These are phyloP conservation scores for Drosophila suzukii DNA, from an alignment of 1,140 invertebrate species.

Conservation along the genomic window DNA sequence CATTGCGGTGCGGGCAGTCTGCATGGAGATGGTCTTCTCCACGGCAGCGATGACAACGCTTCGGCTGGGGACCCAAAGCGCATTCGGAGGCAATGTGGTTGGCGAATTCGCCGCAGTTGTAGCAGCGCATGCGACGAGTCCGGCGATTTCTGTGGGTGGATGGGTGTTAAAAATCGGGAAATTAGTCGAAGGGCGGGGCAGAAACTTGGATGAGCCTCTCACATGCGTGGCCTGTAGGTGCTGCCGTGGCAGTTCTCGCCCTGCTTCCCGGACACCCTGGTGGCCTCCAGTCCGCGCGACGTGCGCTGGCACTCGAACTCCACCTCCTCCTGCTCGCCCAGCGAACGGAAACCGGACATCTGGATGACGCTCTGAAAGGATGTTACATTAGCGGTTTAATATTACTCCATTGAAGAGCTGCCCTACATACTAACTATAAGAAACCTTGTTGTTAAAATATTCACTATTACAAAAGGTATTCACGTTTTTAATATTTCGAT, in stretches of 20 bases:
- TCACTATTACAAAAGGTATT: no score
- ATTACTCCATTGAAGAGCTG: no score
- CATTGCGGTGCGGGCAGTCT: slow-evolving; percentile 88
- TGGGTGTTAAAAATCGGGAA: background rate
- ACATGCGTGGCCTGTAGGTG: slow-evolving; percentile 88
- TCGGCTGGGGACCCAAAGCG: slow-evolving; percentile 93
- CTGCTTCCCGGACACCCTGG: slow-evolving; percentile 90
- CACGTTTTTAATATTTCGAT: no score
- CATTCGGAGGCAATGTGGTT: slow-evolving; percentile 96
- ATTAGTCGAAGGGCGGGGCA: background rate
- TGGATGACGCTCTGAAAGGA: slow-evolving; percentile 92
- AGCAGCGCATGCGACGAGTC: slow-evolving; percentile 95
- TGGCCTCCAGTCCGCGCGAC: slow-evolving; percentile 93
- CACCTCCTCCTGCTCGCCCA: slow-evolving; percentile 94
- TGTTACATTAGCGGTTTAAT: no score
- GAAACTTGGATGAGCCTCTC: slow-evolving; percentile 17
- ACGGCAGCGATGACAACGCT: slow-evolving; percentile 95
- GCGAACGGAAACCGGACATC: slow-evolving; percentile 93
- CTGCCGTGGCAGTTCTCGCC: slow-evolving; percentile 91
- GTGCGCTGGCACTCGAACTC: slow-evolving; percentile 94
- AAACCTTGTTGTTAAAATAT: no score
- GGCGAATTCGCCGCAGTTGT: slow-evolving; percentile 95
- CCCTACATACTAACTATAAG: no score
- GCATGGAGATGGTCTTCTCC: slow-evolving; percentile 93
- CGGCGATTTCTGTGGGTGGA: slow-evolving; percentile 87